Conservation (phyloP, 2,113 vertebrate genomes). For the Neoarius graeffei region DNA sequence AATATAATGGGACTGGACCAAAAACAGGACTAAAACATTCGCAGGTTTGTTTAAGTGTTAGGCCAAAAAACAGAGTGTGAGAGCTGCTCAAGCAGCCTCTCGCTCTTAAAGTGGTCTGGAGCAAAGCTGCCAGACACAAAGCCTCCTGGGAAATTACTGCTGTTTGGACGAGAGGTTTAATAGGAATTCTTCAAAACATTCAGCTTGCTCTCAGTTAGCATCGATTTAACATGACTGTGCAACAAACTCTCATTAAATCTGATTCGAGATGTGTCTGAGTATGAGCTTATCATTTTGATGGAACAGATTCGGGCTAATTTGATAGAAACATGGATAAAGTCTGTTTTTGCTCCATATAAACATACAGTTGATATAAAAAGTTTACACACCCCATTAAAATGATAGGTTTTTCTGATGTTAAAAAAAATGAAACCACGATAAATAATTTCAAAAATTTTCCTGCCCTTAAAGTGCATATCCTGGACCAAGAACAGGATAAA, state of each 20-base stretch:
- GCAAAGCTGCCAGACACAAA: constrained; percentile 13
- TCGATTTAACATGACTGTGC: neutral
- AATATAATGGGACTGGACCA: no score
- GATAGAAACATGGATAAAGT: neutral
- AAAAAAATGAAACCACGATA: no score
- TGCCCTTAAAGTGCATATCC: no score
- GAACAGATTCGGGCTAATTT: neutral
- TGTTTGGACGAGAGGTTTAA: neutral
- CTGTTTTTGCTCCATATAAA: neutral
- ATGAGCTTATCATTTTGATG: neutral
- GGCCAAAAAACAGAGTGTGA: neutral
- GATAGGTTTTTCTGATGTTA: no score
- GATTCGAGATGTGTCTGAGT: neutral
- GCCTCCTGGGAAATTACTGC: constrained; percentile 38
- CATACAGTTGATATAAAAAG: no score
- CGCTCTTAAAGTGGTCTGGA: neutral
- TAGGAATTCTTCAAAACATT: neutral
- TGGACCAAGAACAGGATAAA: no score
- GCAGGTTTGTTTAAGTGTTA: neutral
- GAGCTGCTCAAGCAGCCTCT: neutral
- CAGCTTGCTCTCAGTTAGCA: neutral
- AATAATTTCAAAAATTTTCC: no score
- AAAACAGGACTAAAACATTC: neutral
- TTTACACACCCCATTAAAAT: no score
- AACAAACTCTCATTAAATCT: neutral